These are phyloP conservation scores for Gallirallus australis DNA, from an alignment of 2,797 vertebrate genomes.

Conservation along the genomic window DNA sequence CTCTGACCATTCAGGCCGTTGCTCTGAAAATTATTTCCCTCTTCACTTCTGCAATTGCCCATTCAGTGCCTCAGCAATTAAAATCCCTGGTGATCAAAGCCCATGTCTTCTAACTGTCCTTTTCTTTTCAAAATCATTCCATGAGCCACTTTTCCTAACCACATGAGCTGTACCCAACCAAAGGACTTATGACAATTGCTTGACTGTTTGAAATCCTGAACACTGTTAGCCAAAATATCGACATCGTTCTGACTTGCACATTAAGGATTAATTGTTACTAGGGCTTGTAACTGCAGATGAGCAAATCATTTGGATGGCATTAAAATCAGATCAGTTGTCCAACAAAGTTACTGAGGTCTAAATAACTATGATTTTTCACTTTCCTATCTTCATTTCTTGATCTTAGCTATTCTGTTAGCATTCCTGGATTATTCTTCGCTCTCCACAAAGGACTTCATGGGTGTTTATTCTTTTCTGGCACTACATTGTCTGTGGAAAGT, in stretches of 20 bases:
- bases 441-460: conserved; percentile 3
- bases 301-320: conserved; percentile 20
- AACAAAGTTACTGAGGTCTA: background rate
- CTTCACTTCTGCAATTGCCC: conserved; percentile 57
- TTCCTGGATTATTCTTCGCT: background rate
- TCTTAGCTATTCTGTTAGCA: background rate
- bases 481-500: background rate
- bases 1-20: conserved; percentile 50
- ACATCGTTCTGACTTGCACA: conserved; percentile 39
- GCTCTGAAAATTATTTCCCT: conserved; percentile 59
- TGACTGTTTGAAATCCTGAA: conserved; percentile 19
- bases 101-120: conserved; percentile 46
- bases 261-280: conserved; percentile 26
- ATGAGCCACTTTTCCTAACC: conserved; percentile 9
- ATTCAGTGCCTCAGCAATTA: conserved; percentile 64
- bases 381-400: background rate
- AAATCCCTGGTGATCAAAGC: conserved; percentile 60
- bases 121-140: conserved; percentile 41
- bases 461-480: conserved; percentile 2
- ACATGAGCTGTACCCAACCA: background rate
- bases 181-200: conserved; percentile 31
- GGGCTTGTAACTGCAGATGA: conserved; percentile 18
- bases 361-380: background rate
- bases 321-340: conserved; percentile 26
- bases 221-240: conserved; percentile 60